Percentiles rank a stretch among this genome's conserved stretches.
These are phyloP conservation scores for Leptopterna dolabrata DNA, from an alignment of 2,888 invertebrate genomes.

Conservation along the genomic window DNA sequence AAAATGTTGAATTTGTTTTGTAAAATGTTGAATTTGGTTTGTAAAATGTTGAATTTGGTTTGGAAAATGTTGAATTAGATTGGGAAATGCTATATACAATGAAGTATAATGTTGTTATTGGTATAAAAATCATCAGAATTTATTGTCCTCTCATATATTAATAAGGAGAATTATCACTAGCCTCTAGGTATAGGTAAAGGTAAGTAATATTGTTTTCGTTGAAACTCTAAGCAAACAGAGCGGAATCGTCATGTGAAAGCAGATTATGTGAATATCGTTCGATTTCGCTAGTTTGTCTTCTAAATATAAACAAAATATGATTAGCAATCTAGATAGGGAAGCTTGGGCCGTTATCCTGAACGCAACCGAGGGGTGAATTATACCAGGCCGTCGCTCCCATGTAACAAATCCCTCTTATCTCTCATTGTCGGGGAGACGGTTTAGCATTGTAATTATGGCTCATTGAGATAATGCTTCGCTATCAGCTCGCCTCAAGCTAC, in stretches of 20 bases:
- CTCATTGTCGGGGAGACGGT: conserved; percentile 13
- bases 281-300: not conserved
- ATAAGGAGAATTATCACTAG: too few species aligned
- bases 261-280: not conserved
- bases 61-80: too few species aligned
- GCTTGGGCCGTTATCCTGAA: not conserved
- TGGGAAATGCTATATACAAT: too few species aligned
- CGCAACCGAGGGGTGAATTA: conserved; percentile 24
- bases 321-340: not conserved
- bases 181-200: too few species aligned
- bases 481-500: not conserved
- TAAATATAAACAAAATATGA: conserved; percentile 29
- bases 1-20: too few species aligned
- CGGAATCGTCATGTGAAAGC: not conserved
- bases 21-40: too few species aligned
- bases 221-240: not conserved
- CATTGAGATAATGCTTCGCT: conserved; percentile 40
- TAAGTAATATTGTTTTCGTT: too few species aligned
- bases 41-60: too few species aligned
- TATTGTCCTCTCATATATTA: too few species aligned
- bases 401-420: conserved; percentile 32
- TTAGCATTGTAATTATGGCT: conserved; percentile 42
- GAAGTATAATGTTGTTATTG: too few species aligned
- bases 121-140: too few species aligned
- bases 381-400: conserved; percentile 4